These are phyloP conservation scores for Drosophila nigromelanica DNA, from an alignment of 1,140 invertebrate species.

Conservation along the genomic window DNA sequence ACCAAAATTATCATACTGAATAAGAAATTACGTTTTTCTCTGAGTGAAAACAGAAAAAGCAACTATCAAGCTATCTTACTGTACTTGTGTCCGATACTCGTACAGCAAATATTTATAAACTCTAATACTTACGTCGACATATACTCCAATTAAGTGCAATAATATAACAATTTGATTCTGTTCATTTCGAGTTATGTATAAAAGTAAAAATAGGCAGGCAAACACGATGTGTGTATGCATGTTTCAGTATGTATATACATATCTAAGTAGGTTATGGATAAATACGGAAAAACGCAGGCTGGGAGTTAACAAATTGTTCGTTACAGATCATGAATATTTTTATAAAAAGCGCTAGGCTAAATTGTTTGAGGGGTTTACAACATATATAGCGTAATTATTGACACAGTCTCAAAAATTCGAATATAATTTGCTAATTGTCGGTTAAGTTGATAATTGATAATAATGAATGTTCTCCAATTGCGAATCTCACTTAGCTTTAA, in stretches of 20 bases:
- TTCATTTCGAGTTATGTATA: conserved; percentile 45
- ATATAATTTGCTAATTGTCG: conserved; percentile 1
- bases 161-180: conserved; percentile 52
- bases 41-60: neutral
- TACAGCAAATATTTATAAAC: conserved; percentile 10
- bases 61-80: neutral
- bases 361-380: conserved; percentile 11
- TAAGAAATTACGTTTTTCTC: too few species aligned
- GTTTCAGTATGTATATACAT: conserved; percentile 1
- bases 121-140: conserved; percentile 32
- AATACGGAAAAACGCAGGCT: conserved; percentile 1
- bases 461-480: too few species aligned
- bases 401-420: conserved; percentile 3
- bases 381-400: conserved; percentile 8
- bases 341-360: conserved; percentile 23
- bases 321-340: conserved; percentile 35
- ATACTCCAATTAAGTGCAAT: conserved; percentile 65
- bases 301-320: conserved; percentile 26
- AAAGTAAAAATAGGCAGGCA: conserved; percentile 27
- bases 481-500: conserved; percentile 12
- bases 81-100: neutral
- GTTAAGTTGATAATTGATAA: conserved; percentile 19
- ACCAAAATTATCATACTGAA: too few species aligned
- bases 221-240: conserved; percentile 16
- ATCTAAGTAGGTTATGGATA: conserved; percentile 21